phyloP scores from a whole-genome alignment of 2,888 invertebrate species.

The Drosophila siamana region DNA sequence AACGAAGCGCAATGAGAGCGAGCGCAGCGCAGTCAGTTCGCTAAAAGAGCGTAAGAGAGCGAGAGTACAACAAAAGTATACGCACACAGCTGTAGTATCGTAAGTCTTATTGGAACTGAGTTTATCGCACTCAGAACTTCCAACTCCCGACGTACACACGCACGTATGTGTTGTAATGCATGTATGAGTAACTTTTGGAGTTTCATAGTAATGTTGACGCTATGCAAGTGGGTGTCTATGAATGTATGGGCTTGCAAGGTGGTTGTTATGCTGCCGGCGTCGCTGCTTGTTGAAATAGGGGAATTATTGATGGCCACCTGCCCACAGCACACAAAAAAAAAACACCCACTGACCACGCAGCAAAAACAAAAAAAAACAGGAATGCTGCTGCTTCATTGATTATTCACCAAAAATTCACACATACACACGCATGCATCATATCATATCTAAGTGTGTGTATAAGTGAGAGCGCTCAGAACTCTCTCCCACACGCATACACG shows the following conservation, averaged over 20 bases:
- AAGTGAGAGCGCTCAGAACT: slow-evolving; percentile 27
- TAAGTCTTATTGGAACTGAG: slow-evolving; percentile 29
- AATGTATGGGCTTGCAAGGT: slow-evolving; percentile 34
- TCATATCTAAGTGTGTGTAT: neutral
- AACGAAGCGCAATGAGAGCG: slow-evolving; percentile 51
- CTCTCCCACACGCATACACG: neutral
- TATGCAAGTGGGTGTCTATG: slow-evolving; percentile 20
- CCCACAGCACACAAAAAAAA: slow-evolving; percentile 12
- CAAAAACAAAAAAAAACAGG: slow-evolving; percentile 25
- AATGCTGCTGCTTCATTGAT: slow-evolving; percentile 76
- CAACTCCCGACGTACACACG: slow-evolving; percentile 3
- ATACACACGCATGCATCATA: slow-evolving; percentile 9
- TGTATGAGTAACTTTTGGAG: slow-evolving; percentile 6
- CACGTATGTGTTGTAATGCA: no score
- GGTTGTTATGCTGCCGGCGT: slow-evolving; percentile 36
- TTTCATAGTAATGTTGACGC: slow-evolving; percentile 23
- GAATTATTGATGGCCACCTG: slow-evolving; percentile 53
- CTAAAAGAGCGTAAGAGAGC: slow-evolving; percentile 19
- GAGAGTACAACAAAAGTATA: neutral
- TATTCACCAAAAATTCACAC: slow-evolving; percentile 68
- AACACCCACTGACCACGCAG: slow-evolving; percentile 45
- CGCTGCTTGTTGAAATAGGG: slow-evolving; percentile 11
- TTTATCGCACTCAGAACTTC: slow-evolving; percentile 27
- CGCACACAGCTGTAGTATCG: slow-evolving; percentile 21
- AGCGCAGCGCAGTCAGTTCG: slow-evolving; percentile 40